Evolutionary conservation across 2,797 vertebrate species (phyloP).

Genomic region (Enteromius radiatus): DNA sequence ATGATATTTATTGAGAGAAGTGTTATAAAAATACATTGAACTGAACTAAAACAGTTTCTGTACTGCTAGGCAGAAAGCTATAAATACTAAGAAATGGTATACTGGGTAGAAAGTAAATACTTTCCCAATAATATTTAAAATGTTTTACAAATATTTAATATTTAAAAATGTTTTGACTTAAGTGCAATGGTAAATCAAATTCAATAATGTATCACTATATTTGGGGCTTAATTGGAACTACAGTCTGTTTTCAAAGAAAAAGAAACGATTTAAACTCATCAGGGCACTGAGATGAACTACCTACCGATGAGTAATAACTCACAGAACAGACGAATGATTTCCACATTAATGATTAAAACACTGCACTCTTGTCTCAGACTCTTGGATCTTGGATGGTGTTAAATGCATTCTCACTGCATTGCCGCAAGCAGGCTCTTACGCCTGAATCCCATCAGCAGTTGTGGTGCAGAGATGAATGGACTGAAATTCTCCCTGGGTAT

Average conservation of each 20-base stretch:
- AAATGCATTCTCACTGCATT: constrained; percentile 27
- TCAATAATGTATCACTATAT: neutral
- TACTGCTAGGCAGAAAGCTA: neutral
- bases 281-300: constrained; percentile 2
- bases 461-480: constrained; percentile 40
- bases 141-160: neutral
- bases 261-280: neutral
- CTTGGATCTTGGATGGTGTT: constrained; percentile 18
- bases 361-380: constrained; percentile 11
- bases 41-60: neutral
- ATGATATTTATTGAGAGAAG: constrained; percentile 12
- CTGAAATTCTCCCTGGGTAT: constrained; percentile 34
- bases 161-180: neutral
- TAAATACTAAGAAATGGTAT: no score
- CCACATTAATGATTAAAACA: constrained; percentile 43
- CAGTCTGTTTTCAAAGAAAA: neutral
- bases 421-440: constrained; percentile 25
- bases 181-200: neutral
- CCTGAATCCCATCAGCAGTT: neutral
- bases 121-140: neutral
- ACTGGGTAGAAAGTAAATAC: neutral
- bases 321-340: constrained; percentile 33
- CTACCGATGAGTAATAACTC: constrained; percentile 28
- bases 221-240: neutral
- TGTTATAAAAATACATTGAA: neutral